Evolutionary conservation across 2,888 invertebrate genomes (phyloP).

Genomic region (Eilema sororculum): DNA sequence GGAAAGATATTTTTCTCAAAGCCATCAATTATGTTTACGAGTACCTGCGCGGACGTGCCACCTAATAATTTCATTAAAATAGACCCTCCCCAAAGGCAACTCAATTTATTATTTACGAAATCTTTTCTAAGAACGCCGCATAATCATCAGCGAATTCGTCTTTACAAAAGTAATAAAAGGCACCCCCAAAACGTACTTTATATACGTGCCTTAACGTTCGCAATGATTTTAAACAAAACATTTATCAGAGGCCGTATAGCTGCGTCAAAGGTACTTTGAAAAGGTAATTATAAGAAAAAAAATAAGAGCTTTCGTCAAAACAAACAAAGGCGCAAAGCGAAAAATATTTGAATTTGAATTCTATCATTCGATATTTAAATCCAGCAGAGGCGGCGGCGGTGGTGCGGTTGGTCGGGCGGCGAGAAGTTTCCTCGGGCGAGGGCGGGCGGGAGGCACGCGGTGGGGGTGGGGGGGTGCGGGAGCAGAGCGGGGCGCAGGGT

Average conservation of each 20-base stretch:
- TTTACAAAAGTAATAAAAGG: conserved; percentile 38
- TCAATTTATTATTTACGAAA: conserved; percentile 14
- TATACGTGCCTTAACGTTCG: conserved; percentile 22
- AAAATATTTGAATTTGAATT: conserved; percentile 84
- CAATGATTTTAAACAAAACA: conserved; percentile 37
- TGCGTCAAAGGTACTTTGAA: conserved; percentile 28
- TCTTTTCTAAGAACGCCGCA: conserved; percentile 19
- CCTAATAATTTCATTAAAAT: conserved; percentile 6
- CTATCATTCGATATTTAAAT: conserved; percentile 87
- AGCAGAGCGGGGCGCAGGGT: conserved; percentile 63
- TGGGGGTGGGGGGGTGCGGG: conserved; percentile 45
- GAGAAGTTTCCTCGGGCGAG: conserved; percentile 68
- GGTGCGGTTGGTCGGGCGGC: conserved; percentile 73
- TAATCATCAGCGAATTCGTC: conserved; percentile 26
- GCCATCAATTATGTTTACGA: neutral
- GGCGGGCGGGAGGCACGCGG: conserved; percentile 46
- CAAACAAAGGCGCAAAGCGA: conserved; percentile 77
- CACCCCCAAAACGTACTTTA: conserved; percentile 21
- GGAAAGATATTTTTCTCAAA: neutral
- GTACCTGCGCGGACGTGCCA: neutral
- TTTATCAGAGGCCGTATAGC: conserved; percentile 28
- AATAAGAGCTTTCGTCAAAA: conserved; percentile 60
- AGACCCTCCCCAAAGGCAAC: conserved; percentile 7
- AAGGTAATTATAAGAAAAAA: conserved; percentile 56
- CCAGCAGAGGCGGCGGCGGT: conserved; percentile 57